Evolutionary conservation across 2,888 invertebrate species (phyloP).

Genomic region (Drosophila dives): DNA sequence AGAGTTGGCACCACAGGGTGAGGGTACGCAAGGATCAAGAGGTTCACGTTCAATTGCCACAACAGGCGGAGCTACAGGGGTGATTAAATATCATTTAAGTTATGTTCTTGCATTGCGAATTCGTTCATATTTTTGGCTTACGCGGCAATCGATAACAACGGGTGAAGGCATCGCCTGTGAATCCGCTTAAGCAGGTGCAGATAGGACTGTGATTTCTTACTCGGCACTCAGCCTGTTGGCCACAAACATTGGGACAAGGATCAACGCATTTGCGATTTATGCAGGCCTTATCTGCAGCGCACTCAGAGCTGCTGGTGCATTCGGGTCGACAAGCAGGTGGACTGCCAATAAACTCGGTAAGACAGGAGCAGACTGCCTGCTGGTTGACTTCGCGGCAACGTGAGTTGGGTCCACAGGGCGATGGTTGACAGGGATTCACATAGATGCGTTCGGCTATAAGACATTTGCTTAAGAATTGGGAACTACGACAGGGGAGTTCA

Average conservation of each 20-base stretch:
- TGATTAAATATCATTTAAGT: constrained; percentile 1
- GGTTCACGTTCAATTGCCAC: constrained; percentile 71
- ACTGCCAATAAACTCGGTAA: constrained; percentile 88
- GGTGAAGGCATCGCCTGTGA: constrained; percentile 87
- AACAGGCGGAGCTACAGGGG: constrained; percentile 62
- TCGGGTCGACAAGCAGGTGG: constrained; percentile 89
- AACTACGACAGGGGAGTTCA: not conserved
- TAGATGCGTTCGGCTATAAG: constrained; percentile 85
- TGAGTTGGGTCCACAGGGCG: constrained; percentile 93
- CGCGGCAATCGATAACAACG: constrained; percentile 85
- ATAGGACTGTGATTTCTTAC: constrained; percentile 91
- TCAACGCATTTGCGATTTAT: constrained; percentile 89
- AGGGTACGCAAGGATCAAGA: constrained; percentile 88
- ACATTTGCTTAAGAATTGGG: constrained; percentile 4
- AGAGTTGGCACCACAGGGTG: constrained; percentile 92
- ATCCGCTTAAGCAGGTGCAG: constrained; percentile 89
- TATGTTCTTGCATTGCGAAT: no score
- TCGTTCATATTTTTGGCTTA: constrained; percentile 67
- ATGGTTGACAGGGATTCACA: constrained; percentile 89
- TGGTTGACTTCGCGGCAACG: constrained; percentile 90
- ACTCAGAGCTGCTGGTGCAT: constrained; percentile 90
- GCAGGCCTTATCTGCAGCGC: constrained; percentile 88
- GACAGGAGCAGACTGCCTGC: constrained; percentile 90
- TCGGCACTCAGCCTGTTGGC: constrained; percentile 89
- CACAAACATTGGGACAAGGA: constrained; percentile 91